Evolutionary conservation across 2,797 vertebrate species (phyloP), one percentile per base, ranked within the genome.

Genomic region (Rhynchonycteris naso): DNA sequence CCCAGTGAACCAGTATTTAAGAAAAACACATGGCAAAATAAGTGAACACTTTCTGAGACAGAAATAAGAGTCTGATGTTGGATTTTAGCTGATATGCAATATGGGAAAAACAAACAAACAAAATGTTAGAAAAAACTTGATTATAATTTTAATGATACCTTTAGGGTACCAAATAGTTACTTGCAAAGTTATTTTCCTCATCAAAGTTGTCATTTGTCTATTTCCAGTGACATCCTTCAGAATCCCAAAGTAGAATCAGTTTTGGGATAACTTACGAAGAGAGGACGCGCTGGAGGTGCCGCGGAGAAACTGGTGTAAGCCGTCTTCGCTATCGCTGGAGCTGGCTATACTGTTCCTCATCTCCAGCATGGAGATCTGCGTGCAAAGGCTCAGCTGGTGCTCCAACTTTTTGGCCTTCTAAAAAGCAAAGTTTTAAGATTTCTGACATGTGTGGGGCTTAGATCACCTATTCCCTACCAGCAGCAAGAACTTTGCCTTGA

Each of bases 281-380:
- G 99, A 99, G 11, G 99, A 99, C 0, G 98, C 96, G 19, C 99
- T 99, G 79, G 99, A 98, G 74, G 99, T 98, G 65, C 98, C 98
- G 2, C 99, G 98, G 30, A 99, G 98, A 95, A 99, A 99, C 98
- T 99, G 99, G 96, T 99, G 99, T 10, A 99, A 98, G 33, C 99
- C 99, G 0, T 99, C 99, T 28, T 99, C 99, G 0, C 99, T 99
- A 96, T 99, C 99, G 2, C 99, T 99, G 96, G 99, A 99, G 95
- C 99, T 99, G 56, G 99, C 99, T 98, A 99, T 99, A 76, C 99
- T 99, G 98, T 99, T 99, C 96, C 99, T 99, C 99, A 99, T 99
- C 97, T 99, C 99, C 98, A 98, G 99, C 99, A 99, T 99, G 22
- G 99, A 99, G 83, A 99, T 98, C 97, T 99, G 99, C 0, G 99